Base-by-base conservation (phyloP, 2,797 vertebrate species). In the Takifugu ocellatus region DNA sequence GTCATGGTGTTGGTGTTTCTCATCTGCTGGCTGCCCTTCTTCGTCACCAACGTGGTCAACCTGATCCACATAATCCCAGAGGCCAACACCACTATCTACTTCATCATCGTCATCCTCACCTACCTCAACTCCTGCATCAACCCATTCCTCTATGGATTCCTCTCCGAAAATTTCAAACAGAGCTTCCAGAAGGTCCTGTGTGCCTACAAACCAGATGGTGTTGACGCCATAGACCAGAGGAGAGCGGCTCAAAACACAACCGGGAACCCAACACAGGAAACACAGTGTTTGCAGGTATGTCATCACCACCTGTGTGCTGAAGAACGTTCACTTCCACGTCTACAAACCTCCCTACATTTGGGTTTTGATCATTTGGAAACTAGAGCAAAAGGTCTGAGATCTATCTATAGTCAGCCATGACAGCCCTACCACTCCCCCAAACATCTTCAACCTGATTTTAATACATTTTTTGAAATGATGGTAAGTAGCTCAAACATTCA, bases 71-170 rank as follows among this genome's bases (percentile, higher is more conserved):
- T 87, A 4, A 91, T 98, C 75, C 95, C 95, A 0, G 93, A 94
- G 49, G 92, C 84, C 55, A 89, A 87, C 0, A 63, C 80, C 12
- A 87, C 86, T 9, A 89, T 95, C 43, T 97, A 94, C 87, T 96
- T 94, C 82, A 92, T 91, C 11, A 75, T 92, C 64, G 96, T 96
- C 63, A 89, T 94, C 69, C 87, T 98, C 49, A 94, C 95, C 63
- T 97, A 98, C 0, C 93, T 95, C 78, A 98, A 97, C 87, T 98
- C 95, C 84, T 98, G 95, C 3, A 94, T 94, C 85, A 99, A 98
- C 80, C 96, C 95, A 0, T 63, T 98, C 51, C 93, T 98, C 27
- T 98, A 98, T 0, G 93, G 90, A 31, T 96, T 97, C 74, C 94
- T 99, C 49, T 97, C 95, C 0, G 93, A 97, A 54, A 98, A 95